Evolutionary conservation across 2,113 vertebrate genomes (phyloP).

Genomic region (Meriones unguiculatus): DNA sequence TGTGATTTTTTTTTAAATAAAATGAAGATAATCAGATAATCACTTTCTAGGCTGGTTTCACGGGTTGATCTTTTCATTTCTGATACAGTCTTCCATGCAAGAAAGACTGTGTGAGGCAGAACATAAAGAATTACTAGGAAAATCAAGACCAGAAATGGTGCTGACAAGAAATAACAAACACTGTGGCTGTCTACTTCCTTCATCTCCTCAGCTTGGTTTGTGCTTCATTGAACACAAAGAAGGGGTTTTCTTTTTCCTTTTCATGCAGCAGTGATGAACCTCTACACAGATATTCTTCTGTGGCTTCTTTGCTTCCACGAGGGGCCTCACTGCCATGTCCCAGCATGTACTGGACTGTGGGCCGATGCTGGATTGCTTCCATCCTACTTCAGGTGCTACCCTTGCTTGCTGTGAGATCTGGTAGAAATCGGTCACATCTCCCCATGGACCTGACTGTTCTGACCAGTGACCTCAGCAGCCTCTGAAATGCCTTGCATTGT

Average conservation of each 20-base stretch:
- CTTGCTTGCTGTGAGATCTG: constrained; percentile 54
- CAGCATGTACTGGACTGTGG: neutral
- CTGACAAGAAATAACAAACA: constrained; percentile 50
- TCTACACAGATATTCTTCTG: constrained; percentile 28
- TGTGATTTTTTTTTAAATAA: constrained; percentile 52
- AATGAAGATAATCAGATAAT: constrained; percentile 10
- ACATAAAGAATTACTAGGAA: neutral
- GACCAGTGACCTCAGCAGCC: constrained; percentile 16
- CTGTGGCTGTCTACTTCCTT: neutral
- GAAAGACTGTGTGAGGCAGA: neutral
- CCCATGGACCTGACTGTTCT: neutral
- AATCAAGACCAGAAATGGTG: constrained; percentile 1
- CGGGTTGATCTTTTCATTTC: neutral
- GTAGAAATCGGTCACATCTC: constrained; percentile 53
- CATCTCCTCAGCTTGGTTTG: constrained; percentile 18
- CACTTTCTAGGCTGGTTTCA: neutral
- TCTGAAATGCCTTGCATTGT: constrained; percentile 48
- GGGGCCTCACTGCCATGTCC: neutral
- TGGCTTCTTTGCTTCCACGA: neutral
- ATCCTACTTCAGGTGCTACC: constrained; percentile 55
- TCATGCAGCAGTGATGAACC: constrained; percentile 28
- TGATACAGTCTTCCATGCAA: neutral
- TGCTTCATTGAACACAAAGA: constrained; percentile 53
- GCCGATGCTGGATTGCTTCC: neutral
- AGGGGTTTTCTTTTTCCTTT: constrained; percentile 50